phyloP scores from a whole-genome alignment of 2,888 invertebrate species.

The Opisthograptis luteolata region DNA sequence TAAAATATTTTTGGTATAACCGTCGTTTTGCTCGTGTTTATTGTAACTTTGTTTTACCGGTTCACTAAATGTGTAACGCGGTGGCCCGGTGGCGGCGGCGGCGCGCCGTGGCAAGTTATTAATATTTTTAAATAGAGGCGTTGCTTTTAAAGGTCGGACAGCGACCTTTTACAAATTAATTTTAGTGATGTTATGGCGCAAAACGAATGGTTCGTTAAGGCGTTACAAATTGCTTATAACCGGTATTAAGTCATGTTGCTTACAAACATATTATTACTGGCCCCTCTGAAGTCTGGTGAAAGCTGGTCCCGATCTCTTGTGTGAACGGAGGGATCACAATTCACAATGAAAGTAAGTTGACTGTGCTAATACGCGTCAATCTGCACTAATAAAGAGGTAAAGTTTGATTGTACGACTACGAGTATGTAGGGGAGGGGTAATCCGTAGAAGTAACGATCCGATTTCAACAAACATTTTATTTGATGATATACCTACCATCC shows the following conservation, averaged over 20 bases:
- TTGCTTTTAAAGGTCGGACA: conserved; percentile 52
- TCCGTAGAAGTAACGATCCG: too few relatives aligned
- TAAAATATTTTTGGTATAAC: conserved; percentile 33
- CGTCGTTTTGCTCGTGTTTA: conserved; percentile 33
- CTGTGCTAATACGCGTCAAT: conserved; percentile 64
- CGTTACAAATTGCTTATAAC: conserved; percentile 76
- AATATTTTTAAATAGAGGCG: conserved; percentile 40
- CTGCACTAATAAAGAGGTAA: too few relatives aligned
- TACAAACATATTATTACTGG: conserved; percentile 65
- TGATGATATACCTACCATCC: too few relatives aligned
- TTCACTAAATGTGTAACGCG: conserved; percentile 40
- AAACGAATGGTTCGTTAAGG: conserved; percentile 67
- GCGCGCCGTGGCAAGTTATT: conserved; percentile 25
- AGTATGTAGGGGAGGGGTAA: too few relatives aligned
- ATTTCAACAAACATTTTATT: too few relatives aligned
- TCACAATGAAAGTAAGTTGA: conserved; percentile 67
- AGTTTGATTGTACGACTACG: too few relatives aligned
- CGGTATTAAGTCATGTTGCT: conserved; percentile 67
- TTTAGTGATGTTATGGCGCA: conserved; percentile 64
- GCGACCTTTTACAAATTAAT: conserved; percentile 65
- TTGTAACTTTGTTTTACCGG: conserved; percentile 36
- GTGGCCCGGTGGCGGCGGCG: conserved; percentile 24
- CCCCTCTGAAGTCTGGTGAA: conserved; percentile 48
- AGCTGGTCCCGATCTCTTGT: conserved; percentile 47
- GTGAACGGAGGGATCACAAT: conserved; percentile 66